Evolutionary conservation across 2,113 vertebrate species (phyloP).

Genomic region (Campylomormyrus numenius): DNA sequence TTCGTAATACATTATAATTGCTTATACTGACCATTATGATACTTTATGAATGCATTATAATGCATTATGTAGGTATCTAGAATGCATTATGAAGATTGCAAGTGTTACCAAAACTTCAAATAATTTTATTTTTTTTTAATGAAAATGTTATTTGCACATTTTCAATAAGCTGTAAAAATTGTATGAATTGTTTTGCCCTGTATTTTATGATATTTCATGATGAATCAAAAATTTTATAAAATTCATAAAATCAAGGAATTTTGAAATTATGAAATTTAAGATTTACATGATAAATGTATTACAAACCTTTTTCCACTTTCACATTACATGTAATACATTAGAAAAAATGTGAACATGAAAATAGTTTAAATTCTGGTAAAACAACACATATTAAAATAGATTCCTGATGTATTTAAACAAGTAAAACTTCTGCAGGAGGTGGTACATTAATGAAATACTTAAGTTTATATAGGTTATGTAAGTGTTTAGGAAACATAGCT

Average conservation of each 20-base stretch:
- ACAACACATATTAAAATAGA: background rate
- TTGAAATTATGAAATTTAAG: background rate
- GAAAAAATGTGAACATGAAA: background rate
- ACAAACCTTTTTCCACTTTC: conserved; percentile 15
- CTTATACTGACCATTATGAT: background rate
- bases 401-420: background rate
- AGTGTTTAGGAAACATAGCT: background rate
- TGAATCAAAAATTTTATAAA: background rate
- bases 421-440: background rate
- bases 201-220: conserved; percentile 10
- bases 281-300: background rate
- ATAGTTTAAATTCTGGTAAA: conserved; percentile 6
- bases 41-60: background rate
- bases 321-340: background rate
- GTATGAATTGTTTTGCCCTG: background rate
- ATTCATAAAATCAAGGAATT: background rate
- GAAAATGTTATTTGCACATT: background rate
- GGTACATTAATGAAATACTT: background rate
- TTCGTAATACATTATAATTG: background rate
- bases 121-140: background rate
- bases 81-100: background rate
- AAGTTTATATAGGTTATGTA: background rate
- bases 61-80: background rate
- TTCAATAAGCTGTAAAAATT: background rate
- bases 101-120: background rate